Conservation (phyloP, 2,888 invertebrate species). For the Pristionchus arcanus region DNA sequence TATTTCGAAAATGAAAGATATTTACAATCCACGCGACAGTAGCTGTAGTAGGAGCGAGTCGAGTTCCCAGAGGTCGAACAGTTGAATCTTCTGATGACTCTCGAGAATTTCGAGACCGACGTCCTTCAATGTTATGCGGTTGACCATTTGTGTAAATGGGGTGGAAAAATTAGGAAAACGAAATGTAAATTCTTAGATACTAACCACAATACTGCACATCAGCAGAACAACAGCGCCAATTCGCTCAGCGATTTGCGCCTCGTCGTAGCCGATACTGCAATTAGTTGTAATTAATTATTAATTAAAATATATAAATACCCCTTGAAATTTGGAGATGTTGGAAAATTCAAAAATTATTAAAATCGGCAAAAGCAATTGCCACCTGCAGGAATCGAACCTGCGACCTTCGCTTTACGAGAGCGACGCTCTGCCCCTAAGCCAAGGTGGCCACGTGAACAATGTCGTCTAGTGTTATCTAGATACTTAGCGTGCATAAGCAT, state of each 20-base stretch:
- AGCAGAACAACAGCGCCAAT: constrained; percentile 69
- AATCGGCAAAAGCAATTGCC: neutral
- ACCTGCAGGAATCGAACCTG: neutral
- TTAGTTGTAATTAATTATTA: neutral
- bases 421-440: constrained; percentile 43
- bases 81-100: constrained; percentile 71
- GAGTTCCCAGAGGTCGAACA: constrained; percentile 72
- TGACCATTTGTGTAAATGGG: neutral
- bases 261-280: constrained; percentile 45
- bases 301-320: neutral
- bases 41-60: constrained; percentile 69
- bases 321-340: neutral
- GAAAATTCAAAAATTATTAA: neutral
- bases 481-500: neutral
- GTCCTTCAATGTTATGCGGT: constrained; percentile 58
- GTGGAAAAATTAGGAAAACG: neutral
- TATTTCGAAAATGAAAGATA: neutral
- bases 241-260: constrained; percentile 61
- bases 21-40: constrained; percentile 26
- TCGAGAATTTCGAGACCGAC: constrained; percentile 71
- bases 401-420: no score
- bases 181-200: neutral
- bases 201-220: constrained; percentile 69
- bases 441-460: neutral
- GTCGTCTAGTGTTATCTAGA: neutral